phyloP scores from a whole-genome alignment of 2,797 vertebrate genomes.

The Pipistrellus kuhlii region DNA sequence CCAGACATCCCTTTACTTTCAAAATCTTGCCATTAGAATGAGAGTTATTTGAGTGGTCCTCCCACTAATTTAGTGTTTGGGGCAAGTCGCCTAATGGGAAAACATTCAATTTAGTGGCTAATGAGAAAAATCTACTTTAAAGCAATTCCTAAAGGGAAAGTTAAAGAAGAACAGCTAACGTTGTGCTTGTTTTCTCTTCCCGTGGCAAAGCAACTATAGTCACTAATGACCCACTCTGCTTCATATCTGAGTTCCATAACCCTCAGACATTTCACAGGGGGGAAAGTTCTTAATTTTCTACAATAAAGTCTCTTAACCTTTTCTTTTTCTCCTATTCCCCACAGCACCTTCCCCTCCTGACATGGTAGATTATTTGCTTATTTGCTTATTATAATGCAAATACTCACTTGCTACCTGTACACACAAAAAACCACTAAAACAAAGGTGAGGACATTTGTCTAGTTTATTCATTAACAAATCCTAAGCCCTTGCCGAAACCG shows the following conservation, averaged over 20 bases:
- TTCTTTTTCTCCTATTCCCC: neutral
- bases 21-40: conserved; percentile 14
- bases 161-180: conserved; percentile 34
- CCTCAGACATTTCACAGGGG: neutral
- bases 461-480: neutral
- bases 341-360: neutral
- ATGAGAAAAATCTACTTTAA: conserved; percentile 72
- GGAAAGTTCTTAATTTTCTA: neutral
- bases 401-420: neutral
- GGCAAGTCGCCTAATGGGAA: conserved; percentile 48
- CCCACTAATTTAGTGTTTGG: conserved; percentile 52
- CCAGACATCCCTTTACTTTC: neutral
- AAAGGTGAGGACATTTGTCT: neutral
- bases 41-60: conserved; percentile 44
- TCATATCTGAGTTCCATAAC: neutral
- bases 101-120: conserved; percentile 70
- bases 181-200: neutral
- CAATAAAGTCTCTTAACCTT: neutral
- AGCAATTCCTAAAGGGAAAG: conserved; percentile 54
- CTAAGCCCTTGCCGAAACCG: neutral
- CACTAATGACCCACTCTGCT: neutral
- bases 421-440: neutral
- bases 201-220: neutral
- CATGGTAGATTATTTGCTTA: neutral
- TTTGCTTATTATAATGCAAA: no score